Evolutionary conservation across 2,888 invertebrate genomes (phyloP).

Genomic region (Cheilosia pagana): DNA sequence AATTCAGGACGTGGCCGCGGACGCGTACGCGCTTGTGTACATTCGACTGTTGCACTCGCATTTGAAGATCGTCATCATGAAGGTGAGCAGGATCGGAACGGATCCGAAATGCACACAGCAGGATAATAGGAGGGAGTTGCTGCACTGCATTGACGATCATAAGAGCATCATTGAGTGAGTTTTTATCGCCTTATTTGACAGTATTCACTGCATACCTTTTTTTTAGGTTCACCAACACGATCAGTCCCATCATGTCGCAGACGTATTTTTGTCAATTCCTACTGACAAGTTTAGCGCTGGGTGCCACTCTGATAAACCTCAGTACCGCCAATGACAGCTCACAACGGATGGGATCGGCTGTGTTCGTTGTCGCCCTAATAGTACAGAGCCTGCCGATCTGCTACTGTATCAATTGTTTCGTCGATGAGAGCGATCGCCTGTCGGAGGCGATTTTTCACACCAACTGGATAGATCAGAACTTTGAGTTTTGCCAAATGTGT

Average conservation of each 20-base stretch:
- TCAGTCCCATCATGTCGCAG: constrained; percentile 78
- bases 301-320: constrained; percentile 78
- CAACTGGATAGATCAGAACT: constrained; percentile 77
- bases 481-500: constrained; percentile 76
- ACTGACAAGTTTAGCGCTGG: constrained; percentile 77
- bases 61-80: constrained; percentile 76
- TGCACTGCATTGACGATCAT: constrained; percentile 78
- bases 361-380: constrained; percentile 76
- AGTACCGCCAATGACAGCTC: constrained; percentile 76
- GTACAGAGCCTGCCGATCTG: constrained; percentile 79
- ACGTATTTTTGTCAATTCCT: constrained; percentile 79
- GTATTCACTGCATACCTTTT: neutral
- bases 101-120: constrained; percentile 59
- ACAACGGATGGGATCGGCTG: constrained; percentile 76
- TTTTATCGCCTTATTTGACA: neutral
- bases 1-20: constrained; percentile 77
- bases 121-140: constrained; percentile 76
- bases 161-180: constrained; percentile 77
- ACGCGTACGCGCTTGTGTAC: constrained; percentile 78
- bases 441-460: constrained; percentile 78
- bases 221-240: constrained; percentile 61
- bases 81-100: constrained; percentile 76
- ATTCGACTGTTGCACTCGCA: constrained; percentile 77
- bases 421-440: constrained; percentile 76
- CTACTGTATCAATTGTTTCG: constrained; percentile 77